These are phyloP conservation scores for Augochlorella aurata DNA, from an alignment of 2,888 invertebrate species.

Conservation along the genomic window DNA sequence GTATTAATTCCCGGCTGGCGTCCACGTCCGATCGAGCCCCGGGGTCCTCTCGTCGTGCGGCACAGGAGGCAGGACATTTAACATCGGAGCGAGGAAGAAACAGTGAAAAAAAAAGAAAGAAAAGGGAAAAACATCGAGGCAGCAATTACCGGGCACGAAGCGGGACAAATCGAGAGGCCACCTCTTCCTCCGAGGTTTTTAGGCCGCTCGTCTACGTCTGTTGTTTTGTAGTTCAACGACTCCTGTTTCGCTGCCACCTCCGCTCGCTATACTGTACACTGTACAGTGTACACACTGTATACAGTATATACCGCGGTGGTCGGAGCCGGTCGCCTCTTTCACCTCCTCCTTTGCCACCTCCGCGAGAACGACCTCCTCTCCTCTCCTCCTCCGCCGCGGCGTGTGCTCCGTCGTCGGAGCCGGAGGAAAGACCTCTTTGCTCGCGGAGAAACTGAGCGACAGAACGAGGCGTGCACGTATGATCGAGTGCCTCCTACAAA, in stretches of 20 bases:
- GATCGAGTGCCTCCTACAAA: constrained; percentile 55
- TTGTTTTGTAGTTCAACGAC: constrained; percentile 74
- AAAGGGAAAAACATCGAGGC: constrained; percentile 10
- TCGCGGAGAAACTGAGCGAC: constrained; percentile 57
- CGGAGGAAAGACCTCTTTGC: constrained; percentile 37
- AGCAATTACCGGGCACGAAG: constrained; percentile 46
- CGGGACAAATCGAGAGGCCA: constrained; percentile 54
- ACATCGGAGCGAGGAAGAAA: constrained; percentile 2
- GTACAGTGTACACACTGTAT: too few relatives aligned
- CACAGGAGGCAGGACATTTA: constrained; percentile 14
- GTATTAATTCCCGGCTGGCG: constrained; percentile 13
- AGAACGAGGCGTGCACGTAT: constrained; percentile 52
- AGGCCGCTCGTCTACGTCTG: constrained; percentile 65
- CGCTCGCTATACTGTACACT: constrained; percentile 17
- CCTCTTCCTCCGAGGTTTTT: constrained; percentile 67
- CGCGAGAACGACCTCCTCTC: constrained; percentile 36
- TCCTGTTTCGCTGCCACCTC: constrained; percentile 60
- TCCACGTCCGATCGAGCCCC: constrained; percentile 10
- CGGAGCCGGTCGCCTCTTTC: constrained; percentile 1
- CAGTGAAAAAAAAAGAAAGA: neutral
- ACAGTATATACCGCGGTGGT: too few relatives aligned
- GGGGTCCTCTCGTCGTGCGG: neutral
- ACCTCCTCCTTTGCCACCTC: constrained; percentile 46
- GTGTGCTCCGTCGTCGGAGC: too few relatives aligned
- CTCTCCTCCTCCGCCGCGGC: neutral